Evolutionary conservation across 2,888 invertebrate genomes (phyloP).

Genomic region (Spodoptera picta): DNA sequence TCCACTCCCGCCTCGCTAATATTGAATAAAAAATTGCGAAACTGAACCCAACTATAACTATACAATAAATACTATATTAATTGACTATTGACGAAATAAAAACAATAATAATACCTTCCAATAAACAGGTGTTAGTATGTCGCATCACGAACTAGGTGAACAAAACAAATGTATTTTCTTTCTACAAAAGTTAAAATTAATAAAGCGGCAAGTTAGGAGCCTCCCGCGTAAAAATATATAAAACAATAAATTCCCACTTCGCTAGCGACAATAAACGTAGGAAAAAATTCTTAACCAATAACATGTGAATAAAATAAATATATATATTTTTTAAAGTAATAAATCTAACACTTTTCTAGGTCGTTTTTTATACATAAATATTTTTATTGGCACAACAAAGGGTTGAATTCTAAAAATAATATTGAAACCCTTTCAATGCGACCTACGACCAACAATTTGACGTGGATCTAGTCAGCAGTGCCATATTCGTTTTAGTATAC

Average conservation of each 20-base stretch:
- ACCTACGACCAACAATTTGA: constrained; percentile 47
- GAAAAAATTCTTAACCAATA: constrained; percentile 72
- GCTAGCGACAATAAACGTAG: constrained; percentile 59
- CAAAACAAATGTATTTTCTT: constrained; percentile 70
- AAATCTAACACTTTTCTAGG: constrained; percentile 51
- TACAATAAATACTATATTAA: constrained; percentile 74
- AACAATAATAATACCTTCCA: constrained; percentile 62
- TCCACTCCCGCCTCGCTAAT: constrained; percentile 36
- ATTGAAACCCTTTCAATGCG: constrained; percentile 54
- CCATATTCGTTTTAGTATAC: constrained; percentile 45
- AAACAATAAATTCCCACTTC: constrained; percentile 58
- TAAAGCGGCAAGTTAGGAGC: constrained; percentile 50
- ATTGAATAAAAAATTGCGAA: constrained; percentile 50
- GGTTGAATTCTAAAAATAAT: constrained; percentile 52
- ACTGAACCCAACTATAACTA: constrained; percentile 68
- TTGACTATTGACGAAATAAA: constrained; percentile 72
- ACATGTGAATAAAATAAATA: constrained; percentile 74
- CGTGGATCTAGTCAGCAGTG: constrained; percentile 58
- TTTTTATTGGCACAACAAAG: constrained; percentile 57
- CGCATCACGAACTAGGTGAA: constrained; percentile 64
- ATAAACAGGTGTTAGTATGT: constrained; percentile 55
- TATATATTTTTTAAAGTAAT: constrained; percentile 59
- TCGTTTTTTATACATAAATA: constrained; percentile 43
- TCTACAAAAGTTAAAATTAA: constrained; percentile 65
- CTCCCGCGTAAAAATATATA: constrained; percentile 57